These are phyloP conservation scores for Tamandua tetradactyla DNA, from an alignment of 2,797 vertebrate genomes.

Conservation along the genomic window DNA sequence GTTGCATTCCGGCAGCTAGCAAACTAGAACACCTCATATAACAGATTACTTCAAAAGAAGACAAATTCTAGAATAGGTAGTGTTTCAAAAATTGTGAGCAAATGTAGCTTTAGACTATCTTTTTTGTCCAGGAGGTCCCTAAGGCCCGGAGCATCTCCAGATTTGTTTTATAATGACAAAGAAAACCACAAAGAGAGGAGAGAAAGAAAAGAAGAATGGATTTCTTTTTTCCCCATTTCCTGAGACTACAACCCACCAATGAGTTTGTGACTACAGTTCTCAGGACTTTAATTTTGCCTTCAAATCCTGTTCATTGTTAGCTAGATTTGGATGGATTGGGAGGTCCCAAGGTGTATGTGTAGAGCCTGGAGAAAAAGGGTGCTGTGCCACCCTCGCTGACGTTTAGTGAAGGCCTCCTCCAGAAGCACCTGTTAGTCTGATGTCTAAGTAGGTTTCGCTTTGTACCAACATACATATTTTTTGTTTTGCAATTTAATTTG, in stretches of 20 bases:
- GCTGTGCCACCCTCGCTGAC: not conserved
- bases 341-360: not conserved
- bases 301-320: not conserved
- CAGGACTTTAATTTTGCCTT: conserved; percentile 51
- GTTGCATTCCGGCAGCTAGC: too few species aligned
- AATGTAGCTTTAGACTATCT: conserved; percentile 65
- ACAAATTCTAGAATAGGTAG: conserved; percentile 42
- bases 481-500: conserved; percentile 67
- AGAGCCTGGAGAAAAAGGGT: not conserved
- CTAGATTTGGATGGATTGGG: not conserved
- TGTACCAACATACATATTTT: conserved; percentile 38
- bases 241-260: not conserved
- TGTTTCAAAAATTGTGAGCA: conserved; percentile 43
- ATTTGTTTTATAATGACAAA: conserved; percentile 36
- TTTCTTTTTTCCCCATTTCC: not conserved
- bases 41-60: conserved; percentile 71
- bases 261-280: not conserved
- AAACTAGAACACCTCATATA: too few species aligned
- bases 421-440: conserved; percentile 39
- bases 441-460: conserved; percentile 46
- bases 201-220: not conserved
- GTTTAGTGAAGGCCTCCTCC: not conserved
- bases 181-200: conserved; percentile 7
- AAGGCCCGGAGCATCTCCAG: conserved; percentile 38
- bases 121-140: conserved; percentile 66